phyloP scores from a whole-genome alignment of 2,888 invertebrate genomes.

The Sinhomidia bicolor region DNA sequence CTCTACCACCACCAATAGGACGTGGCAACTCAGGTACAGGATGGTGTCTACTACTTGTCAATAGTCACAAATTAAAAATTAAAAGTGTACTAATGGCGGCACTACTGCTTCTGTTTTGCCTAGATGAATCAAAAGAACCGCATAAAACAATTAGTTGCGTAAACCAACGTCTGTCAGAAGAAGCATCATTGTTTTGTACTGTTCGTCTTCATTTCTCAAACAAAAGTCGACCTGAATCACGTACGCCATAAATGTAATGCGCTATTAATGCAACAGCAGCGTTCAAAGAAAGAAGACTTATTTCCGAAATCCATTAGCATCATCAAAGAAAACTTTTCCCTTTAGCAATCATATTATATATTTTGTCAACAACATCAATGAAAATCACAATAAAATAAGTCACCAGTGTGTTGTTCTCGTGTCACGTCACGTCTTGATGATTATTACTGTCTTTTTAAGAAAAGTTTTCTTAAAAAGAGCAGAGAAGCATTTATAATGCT shows the following conservation, averaged over 20 bases:
- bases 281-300: slow-evolving; percentile 60
- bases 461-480: not conserved
- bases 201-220: slow-evolving; percentile 7
- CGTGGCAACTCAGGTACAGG: slow-evolving; percentile 12
- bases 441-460: too few relatives aligned
- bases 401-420: not conserved
- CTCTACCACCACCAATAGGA: not conserved
- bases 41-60: slow-evolving; percentile 35
- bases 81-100: slow-evolving; percentile 5
- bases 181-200: not conserved
- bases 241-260: slow-evolving; percentile 42
- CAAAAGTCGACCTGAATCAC: slow-evolving; percentile 71
- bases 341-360: not conserved
- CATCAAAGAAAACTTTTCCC: slow-evolving; percentile 30
- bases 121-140: slow-evolving; percentile 25
- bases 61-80: slow-evolving; percentile 46
- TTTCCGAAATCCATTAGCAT: slow-evolving; percentile 69
- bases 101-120: not conserved
- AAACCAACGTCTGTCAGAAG: not conserved
- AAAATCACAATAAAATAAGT: not conserved
- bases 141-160: slow-evolving; percentile 27
- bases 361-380: not conserved
- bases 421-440: too few relatives aligned
- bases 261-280: not conserved
- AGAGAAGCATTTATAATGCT: not conserved